phyloP scores from a whole-genome alignment of 2,888 invertebrate genomes.

The Opisthograptis luteolata region DNA sequence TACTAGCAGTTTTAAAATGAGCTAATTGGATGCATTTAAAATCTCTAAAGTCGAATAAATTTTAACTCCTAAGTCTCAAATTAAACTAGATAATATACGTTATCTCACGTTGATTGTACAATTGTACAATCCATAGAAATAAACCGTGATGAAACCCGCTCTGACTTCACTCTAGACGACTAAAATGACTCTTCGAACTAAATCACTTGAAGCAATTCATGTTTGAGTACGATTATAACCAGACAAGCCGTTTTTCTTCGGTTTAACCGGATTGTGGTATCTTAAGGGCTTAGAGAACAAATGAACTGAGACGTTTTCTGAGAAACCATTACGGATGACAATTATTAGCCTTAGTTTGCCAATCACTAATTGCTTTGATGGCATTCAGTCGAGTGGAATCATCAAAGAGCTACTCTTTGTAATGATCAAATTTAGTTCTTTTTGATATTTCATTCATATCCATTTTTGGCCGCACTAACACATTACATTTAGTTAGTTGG shows the following conservation, averaged over 20 bases:
- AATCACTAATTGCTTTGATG: conserved; percentile 11
- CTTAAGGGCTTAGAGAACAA: conserved; percentile 31
- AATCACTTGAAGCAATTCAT: conserved; percentile 32
- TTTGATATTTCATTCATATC: too few species aligned
- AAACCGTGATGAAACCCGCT: conserved; percentile 27
- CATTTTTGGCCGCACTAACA: too few species aligned
- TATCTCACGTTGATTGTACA: conserved; percentile 27
- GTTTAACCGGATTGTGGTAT: too few species aligned
- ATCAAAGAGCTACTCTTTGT: neutral
- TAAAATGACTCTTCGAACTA: conserved; percentile 14
- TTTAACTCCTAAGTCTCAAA: too few species aligned
- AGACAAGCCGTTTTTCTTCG: too few species aligned
- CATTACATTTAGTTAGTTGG: too few species aligned
- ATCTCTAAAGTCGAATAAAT: too few species aligned
- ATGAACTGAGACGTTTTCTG: conserved; percentile 32
- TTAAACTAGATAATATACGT: too few species aligned
- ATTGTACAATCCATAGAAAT: conserved; percentile 31
- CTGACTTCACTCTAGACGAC: conserved; percentile 23
- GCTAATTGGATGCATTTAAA: too few species aligned
- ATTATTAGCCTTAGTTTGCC: conserved; percentile 4
- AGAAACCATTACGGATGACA: conserved; percentile 36
- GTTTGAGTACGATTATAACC: too few species aligned
- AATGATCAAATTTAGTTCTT: neutral
- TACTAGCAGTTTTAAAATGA: too few species aligned
- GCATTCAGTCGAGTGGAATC: conserved; percentile 6